A percentile compares a stretch with the other conserved stretches of the same genome.
These are phyloP conservation scores for Drosophila azteca DNA, from an alignment of 1,140 invertebrate species.

Conservation along the genomic window DNA sequence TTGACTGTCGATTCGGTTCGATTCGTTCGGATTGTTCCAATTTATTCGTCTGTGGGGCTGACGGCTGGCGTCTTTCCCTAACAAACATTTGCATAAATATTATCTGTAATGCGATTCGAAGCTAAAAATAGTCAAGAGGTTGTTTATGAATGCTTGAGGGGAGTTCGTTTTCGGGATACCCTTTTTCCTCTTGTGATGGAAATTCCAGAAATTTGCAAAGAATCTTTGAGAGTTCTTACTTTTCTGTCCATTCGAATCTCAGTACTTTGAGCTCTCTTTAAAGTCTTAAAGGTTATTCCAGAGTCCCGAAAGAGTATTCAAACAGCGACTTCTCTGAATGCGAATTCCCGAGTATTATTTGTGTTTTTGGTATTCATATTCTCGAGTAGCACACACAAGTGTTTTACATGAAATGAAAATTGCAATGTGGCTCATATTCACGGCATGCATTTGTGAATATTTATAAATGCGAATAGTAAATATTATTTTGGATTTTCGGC, in stretches of 20 bases:
- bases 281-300: too few species aligned
- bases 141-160: too few species aligned
- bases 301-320: too few species aligned
- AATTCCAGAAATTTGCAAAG: too few species aligned
- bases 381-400: constrained; percentile 32
- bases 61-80: background rate
- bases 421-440: constrained; percentile 27
- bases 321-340: too few species aligned
- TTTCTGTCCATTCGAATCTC: too few species aligned
- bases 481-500: constrained; percentile 32
- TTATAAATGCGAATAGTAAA: constrained; percentile 44
- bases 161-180: background rate
- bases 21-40: constrained; percentile 2
- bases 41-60: constrained; percentile 5
- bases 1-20: constrained; percentile 17
- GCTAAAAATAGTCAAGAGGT: constrained; percentile 18
- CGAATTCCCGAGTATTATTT: constrained; percentile 12
- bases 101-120: background rate
- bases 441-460: constrained; percentile 18
- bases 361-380: background rate
- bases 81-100: background rate
- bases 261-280: too few species aligned
- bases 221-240: too few species aligned
- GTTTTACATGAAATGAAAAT: constrained; percentile 19
- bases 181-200: too few species aligned